Evolutionary conservation across 2,888 invertebrate genomes (phyloP), one percentile per base, ranked within the genome.

Genomic region (Colletes collaris): DNA sequence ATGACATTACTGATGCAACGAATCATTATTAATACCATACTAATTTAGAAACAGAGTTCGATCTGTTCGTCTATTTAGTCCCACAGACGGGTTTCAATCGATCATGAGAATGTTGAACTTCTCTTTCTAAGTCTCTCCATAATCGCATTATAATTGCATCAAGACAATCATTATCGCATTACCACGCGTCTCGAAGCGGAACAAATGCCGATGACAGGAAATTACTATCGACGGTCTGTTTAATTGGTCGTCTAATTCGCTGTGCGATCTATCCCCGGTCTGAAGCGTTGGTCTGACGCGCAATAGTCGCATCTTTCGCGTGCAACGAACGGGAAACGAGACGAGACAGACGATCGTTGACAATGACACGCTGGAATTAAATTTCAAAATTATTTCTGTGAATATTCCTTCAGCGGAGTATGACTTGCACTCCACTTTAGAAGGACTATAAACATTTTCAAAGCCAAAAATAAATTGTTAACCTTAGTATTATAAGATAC

Each of bases 171-270:
- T 64, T 76, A 69, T 44, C 40, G 77, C 16, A 49, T 64, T 76
- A 78, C 53, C 53, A 10, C 13, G 69, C 3, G 59, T 44, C 35
- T 19, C 69, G 53, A 60, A 63, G 76, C 76, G 77, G 69, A 78
- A 69, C 77, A 50, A 77, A 78, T 77, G 78, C 46, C 78, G 59
- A 70, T 65, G 78, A 78, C 77, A 65, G 70, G 69, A 78, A 78
- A 78, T 77, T 78, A 59, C 78, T 55, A 77, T 78, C 64, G 64
- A 59, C 35, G 59, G 69, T 35, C 69, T 64, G 78, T 78, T 78
- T 77, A 70, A 78, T 77, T 69, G 70, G 64, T 64, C n/a, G 64
- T 53, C 64, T 69, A 78, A 78, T 70, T 63, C 53, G n/a, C 64
- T 60, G 19, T 40, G 64, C 50, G 64, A 46, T 76, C 73, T 60